Base-by-base conservation (phyloP, 1,140 invertebrate genomes). In the Zaprionus tsacasi region DNA sequence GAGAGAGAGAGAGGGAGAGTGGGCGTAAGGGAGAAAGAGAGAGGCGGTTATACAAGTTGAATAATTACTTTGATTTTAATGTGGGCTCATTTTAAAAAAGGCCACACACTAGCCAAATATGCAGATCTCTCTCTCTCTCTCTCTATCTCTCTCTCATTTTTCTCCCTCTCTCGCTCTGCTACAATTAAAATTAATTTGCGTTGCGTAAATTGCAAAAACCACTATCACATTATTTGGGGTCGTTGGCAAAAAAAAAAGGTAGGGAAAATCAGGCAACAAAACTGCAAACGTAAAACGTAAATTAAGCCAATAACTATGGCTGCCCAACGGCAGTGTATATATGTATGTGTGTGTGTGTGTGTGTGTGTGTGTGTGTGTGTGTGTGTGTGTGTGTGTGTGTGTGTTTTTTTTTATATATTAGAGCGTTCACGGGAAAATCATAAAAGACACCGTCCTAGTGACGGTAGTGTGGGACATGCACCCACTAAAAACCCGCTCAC, bases 31-130 rank as follows among this genome's bases (percentile, higher is more conserved):
- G 21, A 21, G 21, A 30, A 6, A 30, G 6, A 30, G 27, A 25
- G 25, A 73, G 61, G 66, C 76, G 58, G 36, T 3, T 45, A 78
- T 67, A 78, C 81, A 87, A 88, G 67, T 88, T 80, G 83, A 88
- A 87, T 88, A 87, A 87, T 87, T 87, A 87, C 82, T 87, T 88
- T 87, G 83, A 88, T 87, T 87, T 87, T 80, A 87, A 87, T 83
- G 73, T 54, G 56, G 35, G 65, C 64, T 61, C 54, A 13, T 61
- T 61, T 33, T 13, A 48, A 54, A 55, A 68, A 68, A 66, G 40
- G 59, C 35, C 45, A 59, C 76, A 60, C 78, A 69, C 21, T 21
- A 17, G 21, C 45, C 11, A 12, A 10, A 50, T 6, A 21, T 8
- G 11, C 45, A 50, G 7, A 0, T 2, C 6, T 50, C n/a, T 7